Conservation (phyloP, 2,113 vertebrate species). For the Haemorhous mexicanus region DNA sequence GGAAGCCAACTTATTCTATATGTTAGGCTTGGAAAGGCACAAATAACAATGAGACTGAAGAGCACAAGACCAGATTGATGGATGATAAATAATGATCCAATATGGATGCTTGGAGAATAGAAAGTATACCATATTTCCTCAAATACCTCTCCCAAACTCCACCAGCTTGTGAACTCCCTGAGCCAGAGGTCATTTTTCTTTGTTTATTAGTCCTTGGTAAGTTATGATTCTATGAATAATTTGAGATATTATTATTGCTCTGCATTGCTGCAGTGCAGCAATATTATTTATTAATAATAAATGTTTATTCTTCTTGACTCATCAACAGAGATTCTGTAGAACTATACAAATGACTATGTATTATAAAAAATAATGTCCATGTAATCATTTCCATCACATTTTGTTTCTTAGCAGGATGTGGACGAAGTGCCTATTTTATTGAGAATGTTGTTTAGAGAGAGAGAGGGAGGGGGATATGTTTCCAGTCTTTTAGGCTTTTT, state of each 20-base stretch:
- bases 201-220: neutral
- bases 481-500: neutral
- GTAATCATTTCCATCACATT: neutral
- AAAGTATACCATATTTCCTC: neutral
- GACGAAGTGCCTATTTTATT: neutral
- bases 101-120: neutral
- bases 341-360: neutral
- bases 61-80: neutral
- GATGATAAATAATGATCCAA: neutral
- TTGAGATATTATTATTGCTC: neutral
- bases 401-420: neutral
- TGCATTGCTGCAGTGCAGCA: neutral
- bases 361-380: neutral
- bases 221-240: neutral
- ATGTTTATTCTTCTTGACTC: neutral
- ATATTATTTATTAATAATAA: neutral
- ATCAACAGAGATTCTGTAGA: neutral
- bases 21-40: neutral
- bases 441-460: neutral
- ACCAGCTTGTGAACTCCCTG: neutral
- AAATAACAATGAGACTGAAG: neutral
- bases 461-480: neutral
- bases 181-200: neutral
- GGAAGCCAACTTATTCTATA: neutral
- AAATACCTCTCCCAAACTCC: neutral